Conservation (phyloP, 2,797 vertebrate species). For the Parambassis ranga region DNA sequence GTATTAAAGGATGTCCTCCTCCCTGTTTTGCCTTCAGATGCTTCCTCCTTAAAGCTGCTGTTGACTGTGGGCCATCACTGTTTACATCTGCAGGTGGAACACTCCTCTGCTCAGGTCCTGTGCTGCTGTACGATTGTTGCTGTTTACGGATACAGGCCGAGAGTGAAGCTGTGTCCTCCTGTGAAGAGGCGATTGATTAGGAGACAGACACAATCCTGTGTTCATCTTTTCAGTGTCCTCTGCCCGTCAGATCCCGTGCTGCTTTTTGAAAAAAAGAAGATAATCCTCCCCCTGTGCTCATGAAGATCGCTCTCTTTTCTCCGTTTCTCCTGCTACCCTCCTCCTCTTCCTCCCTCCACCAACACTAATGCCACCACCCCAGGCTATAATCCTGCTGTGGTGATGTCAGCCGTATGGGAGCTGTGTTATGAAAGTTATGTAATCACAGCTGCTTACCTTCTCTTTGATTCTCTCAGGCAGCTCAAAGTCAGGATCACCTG, state of each 20-base stretch:
- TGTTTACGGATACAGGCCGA: slow-evolving; percentile 12
- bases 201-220: slow-evolving; percentile 25
- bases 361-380: slow-evolving; percentile 43
- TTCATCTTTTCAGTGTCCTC: slow-evolving; percentile 17
- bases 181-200: slow-evolving; percentile 2
- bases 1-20: slow-evolving; percentile 14
- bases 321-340: slow-evolving; percentile 8
- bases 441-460: slow-evolving; percentile 70
- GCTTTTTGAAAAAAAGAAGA: slow-evolving; percentile 30
- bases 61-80: slow-evolving; percentile 30
- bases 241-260: background rate
- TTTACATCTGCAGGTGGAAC: slow-evolving; percentile 48
- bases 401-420: slow-evolving; percentile 67
- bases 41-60: slow-evolving; percentile 27
- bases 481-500: slow-evolving; percentile 28
- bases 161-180: slow-evolving; percentile 14
- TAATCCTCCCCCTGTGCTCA: slow-evolving; percentile 29
- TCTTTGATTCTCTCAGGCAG: slow-evolving; percentile 11
- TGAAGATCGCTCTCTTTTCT: slow-evolving; percentile 20
- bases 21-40: background rate
- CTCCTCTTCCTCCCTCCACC: slow-evolving; percentile 7
- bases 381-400: slow-evolving; percentile 71
- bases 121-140: background rate
- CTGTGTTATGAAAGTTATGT: slow-evolving; percentile 65
- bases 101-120: background rate